Conservation (phyloP, 2,113 vertebrate species). For the Miniopterus natalensis region DNA sequence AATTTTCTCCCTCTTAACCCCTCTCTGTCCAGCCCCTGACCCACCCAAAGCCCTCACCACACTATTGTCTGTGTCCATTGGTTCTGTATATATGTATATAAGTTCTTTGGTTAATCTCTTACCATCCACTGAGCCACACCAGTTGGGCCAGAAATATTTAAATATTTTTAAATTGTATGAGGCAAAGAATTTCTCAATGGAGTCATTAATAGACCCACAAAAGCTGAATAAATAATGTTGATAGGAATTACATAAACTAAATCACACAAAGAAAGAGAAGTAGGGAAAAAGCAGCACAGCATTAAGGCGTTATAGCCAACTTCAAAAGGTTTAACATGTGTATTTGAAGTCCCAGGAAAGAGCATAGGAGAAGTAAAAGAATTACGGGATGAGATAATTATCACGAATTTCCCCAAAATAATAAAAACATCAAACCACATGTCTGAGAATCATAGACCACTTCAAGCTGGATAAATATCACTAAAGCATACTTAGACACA, state of each 20-base stretch:
- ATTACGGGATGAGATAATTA: not conserved
- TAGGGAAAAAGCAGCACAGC: not conserved
- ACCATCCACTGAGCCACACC: no score
- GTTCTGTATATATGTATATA: no score
- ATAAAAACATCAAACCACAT: not conserved
- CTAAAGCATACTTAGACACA: not conserved
- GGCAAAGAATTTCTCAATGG: not conserved
- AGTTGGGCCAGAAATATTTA: no score
- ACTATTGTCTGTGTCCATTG: no score
- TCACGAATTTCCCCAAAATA: not conserved
- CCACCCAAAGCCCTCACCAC: no score
- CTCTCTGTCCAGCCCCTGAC: no score
- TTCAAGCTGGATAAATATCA: not conserved
- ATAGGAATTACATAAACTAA: not conserved
- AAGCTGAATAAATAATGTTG: not conserved
- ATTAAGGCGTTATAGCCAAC: not conserved
- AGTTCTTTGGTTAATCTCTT: no score
- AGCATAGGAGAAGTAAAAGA: not conserved
- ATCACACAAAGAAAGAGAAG: not conserved
- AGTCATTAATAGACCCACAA: not conserved
- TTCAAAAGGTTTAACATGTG: not conserved
- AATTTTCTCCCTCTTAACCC: no score
- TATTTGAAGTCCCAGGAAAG: not conserved
- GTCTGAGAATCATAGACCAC: not conserved
- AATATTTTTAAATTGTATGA: not conserved